Percentiles rank a stretch among this genome's conserved stretches.
Conservation (phyloP, 2,888 invertebrate genomes). For the Ormyrus rosae region DNA sequence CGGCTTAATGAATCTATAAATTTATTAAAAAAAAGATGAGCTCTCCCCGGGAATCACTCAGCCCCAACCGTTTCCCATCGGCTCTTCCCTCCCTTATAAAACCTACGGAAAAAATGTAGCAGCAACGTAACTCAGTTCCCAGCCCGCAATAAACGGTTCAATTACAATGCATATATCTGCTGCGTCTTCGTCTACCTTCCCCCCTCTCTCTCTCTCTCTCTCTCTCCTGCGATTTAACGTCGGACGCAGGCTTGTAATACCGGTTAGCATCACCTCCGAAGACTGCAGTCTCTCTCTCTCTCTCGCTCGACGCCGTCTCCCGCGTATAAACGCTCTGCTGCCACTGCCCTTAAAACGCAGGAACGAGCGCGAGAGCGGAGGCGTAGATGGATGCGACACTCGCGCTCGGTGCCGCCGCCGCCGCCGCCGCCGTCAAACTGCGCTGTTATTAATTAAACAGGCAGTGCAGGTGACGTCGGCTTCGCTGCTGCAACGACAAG, state of each 20-base stretch:
- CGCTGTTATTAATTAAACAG: constrained; percentile 52
- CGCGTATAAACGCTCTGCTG: background rate
- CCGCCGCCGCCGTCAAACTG: constrained; percentile 34
- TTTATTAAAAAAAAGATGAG: no score
- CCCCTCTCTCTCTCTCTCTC: constrained; percentile 13
- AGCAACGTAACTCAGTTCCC: background rate
- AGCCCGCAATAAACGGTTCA: constrained; percentile 44
- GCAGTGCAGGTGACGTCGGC: constrained; percentile 51
- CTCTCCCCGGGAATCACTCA: no score
- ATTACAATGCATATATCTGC: constrained; percentile 32
- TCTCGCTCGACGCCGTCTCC: background rate
- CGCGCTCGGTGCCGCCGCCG: background rate
- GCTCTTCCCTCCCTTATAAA: background rate
- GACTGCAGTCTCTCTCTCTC: background rate
- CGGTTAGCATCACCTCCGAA: constrained; percentile 44
- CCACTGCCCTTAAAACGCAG: background rate
- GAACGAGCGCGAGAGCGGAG: constrained; percentile 11
- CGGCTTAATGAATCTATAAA: no score
- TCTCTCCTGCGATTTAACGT: constrained; percentile 28
- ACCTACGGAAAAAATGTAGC: background rate
- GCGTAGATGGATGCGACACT: constrained; percentile 52
- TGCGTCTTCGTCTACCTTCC: background rate
- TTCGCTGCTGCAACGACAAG: constrained; percentile 5
- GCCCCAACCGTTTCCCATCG: background rate
- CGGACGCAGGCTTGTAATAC: constrained; percentile 40